A percentile compares a stretch with the other conserved stretches of the same genome.
These are phyloP conservation scores for Mesochorus sp. DNA, from an alignment of 2,888 invertebrate species.

Conservation along the genomic window DNA sequence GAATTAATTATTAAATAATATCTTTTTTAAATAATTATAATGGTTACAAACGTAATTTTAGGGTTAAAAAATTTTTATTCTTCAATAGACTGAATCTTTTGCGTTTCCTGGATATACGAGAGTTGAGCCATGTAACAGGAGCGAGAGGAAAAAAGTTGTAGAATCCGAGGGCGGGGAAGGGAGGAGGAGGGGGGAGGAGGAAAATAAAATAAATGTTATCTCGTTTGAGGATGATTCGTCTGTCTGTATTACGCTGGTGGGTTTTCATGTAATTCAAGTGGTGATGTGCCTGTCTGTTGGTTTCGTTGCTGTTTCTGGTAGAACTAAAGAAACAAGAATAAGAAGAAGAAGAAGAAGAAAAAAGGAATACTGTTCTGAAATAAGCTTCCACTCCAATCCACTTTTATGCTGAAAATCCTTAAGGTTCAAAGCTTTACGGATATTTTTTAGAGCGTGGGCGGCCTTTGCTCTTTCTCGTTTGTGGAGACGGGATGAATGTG, in stretches of 20 bases:
- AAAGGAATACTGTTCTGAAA: not conserved
- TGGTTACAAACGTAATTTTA: no score
- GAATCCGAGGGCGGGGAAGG: conserved; percentile 20
- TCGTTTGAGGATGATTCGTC: conserved; percentile 39
- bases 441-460: conserved; percentile 40
- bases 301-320: conserved; percentile 9
- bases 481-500: not conserved
- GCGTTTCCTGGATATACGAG: no score
- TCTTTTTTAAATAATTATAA: no score
- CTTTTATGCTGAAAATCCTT: not conserved
- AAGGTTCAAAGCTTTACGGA: conserved; percentile 8
- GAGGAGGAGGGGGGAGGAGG: conserved; percentile 26
- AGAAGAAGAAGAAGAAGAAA: not conserved
- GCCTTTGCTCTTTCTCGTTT: conserved; percentile 25
- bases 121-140: conserved; percentile 22
- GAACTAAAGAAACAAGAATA: conserved; percentile 23
- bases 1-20: no score
- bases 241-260: conserved; percentile 27
- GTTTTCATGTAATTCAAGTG: conserved; percentile 50
- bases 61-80: no score
- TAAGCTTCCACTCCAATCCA: conserved; percentile 5
- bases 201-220: conserved; percentile 45
- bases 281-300: conserved; percentile 38
- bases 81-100: no score
- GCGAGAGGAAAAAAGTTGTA: not conserved